Evolutionary conservation across 2,797 vertebrate genomes (phyloP), one percentile per base, ranked within the genome.

Genomic region (Rallus crepitans): DNA sequence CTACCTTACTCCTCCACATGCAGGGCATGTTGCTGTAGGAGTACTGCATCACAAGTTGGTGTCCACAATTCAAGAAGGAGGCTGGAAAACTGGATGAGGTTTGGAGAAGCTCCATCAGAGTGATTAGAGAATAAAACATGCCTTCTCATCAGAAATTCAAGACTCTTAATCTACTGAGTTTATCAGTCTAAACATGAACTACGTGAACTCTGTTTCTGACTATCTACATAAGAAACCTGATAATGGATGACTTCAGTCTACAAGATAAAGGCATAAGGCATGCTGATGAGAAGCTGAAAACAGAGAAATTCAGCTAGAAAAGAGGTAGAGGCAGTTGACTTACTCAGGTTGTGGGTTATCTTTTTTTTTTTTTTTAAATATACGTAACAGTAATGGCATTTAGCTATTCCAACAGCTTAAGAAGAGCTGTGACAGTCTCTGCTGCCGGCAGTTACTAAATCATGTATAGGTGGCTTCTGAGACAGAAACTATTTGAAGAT

Each of bases 401-500:
- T 82, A 87, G 73, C 47, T 93, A 75, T 35, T 83, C 63, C 77
- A 93, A 90, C 73, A 91, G 42, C 80, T 86, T 76, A 91, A 52
- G 85, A 86, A 93, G 91, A 94, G 79, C 84, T 91, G 90, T 87
- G 73, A 86, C 71, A 92, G 91, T 66, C 82, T 82, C 82, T 82
- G 4, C 42, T 93, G 89, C 87, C 78, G 85, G 30, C 90, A 95
- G 76, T 90, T 94, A 69, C 80, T 72, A 81, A 95, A 91, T 86
- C 91, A 94, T 14, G 8, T 88, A 76, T 83, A 79, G 63, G 75
- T 64, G 82, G 82, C 84, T 93, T 87, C 93, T 87, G 85, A 91
- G 87, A 73, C 78, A 94, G 80, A 85, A 94, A 84, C 82, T 89
- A 84, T 87, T 91, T 94, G 89, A 91, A 94, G 82, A 85, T 57